A percentile compares a stretch with the other conserved stretches of the same genome.
Evolutionary conservation across 2,888 invertebrate species (phyloP).

Genomic region (Ctena decussata): DNA sequence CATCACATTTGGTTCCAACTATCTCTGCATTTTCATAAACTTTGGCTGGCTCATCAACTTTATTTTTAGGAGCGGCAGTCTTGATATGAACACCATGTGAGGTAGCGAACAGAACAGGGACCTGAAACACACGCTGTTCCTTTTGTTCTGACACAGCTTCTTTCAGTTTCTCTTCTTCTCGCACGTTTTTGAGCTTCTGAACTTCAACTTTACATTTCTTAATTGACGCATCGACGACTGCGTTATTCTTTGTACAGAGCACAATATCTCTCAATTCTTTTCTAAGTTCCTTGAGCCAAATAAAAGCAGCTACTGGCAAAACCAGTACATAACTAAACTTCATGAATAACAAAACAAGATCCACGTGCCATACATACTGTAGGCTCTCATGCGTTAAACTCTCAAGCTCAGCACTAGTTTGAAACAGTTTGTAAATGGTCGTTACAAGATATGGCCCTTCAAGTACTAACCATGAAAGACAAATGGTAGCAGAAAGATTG

Average conservation of each 20-base stretch:
- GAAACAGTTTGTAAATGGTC: constrained; percentile 69
- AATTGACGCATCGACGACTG: constrained; percentile 74
- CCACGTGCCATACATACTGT: constrained; percentile 77
- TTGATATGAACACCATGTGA: constrained; percentile 78
- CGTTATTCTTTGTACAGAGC: constrained; percentile 82
- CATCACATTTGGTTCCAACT: constrained; percentile 80
- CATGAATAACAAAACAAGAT: constrained; percentile 81
- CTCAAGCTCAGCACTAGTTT: constrained; percentile 66
- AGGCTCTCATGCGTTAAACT: constrained; percentile 43
- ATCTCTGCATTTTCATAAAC: constrained; percentile 11
- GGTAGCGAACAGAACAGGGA: constrained; percentile 84
- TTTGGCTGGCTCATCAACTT: constrained; percentile 42
- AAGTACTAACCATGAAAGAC: constrained; percentile 77
- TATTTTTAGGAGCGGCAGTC: constrained; percentile 19
- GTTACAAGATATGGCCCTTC: constrained; percentile 78
- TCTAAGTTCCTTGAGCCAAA: constrained; percentile 82
- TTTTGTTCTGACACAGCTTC: constrained; percentile 48
- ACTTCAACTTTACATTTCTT: constrained; percentile 52
- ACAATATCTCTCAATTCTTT: constrained; percentile 79
- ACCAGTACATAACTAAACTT: constrained; percentile 78
- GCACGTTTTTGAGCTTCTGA: constrained; percentile 36
- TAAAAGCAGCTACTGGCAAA: constrained; percentile 78
- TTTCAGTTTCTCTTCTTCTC: constrained; percentile 56
- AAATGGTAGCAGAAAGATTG: constrained; percentile 74
- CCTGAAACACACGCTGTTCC: constrained; percentile 71